Base-by-base conservation (phyloP, 2,113 vertebrate genomes). In the Megalops atlanticus region DNA sequence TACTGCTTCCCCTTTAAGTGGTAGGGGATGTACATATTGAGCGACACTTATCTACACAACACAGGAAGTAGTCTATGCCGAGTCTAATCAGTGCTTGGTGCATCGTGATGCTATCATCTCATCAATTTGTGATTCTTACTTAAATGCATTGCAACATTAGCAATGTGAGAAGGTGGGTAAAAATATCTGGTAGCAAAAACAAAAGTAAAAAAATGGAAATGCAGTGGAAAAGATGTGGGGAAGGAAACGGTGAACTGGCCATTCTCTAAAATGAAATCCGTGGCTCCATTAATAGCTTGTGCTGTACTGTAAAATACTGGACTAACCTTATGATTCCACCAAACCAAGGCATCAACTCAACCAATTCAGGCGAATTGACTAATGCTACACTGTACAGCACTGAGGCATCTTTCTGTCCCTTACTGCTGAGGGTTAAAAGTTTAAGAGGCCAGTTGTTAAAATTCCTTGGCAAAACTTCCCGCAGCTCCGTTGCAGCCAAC, bases 401-500 rank as follows among this genome's bases (percentile, higher is more conserved):
- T 0, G n/a, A 74, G 5, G 39, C 40, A 40, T 68, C 16, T 76
- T 35, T 35, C 40, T 54, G 39, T 38, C 39, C 39, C 6, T 54
- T 39, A 24, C 77, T 41, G 18, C 47, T 71, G 71, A 49, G 80
- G 81, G 54, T 41, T 40, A 75, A 84, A 73, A 54, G 81, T 38
- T 74, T 74, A 82, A 69, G 75, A 83, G 82, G 76, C 83, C 81
- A 72, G 70, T 84, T 31, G n/a, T 76, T 89, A 80, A 88, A 87
- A 92, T 91, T 91, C 90, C 83, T 80, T 18, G 1, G 78, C 68
- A 82, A 84, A 86, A 90, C 81, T 84, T 89, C 85, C 41, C 11
- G n/a, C 80, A 70, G 41, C 84, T 39, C 71, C 70, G 18, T 49
- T 70, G 43, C 41, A 33, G 54, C 69, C 24, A 31, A 39, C 69